Evolutionary conservation across 2,888 invertebrate genomes (phyloP), one percentile per base, ranked within the genome.

Genomic region (Pyrrhosoma nymphula): DNA sequence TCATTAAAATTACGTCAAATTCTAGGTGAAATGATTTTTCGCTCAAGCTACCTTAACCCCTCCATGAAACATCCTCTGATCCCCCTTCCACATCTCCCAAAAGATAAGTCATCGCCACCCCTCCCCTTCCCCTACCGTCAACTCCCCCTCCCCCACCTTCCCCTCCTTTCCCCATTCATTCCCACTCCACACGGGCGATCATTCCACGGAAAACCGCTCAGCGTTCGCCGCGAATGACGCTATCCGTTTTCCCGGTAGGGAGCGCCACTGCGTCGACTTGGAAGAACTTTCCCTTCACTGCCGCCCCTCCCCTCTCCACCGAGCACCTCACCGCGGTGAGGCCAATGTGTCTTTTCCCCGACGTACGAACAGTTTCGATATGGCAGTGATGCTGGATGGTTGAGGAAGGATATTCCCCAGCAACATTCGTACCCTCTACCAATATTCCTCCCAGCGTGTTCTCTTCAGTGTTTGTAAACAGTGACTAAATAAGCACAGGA

Each of bases 201-300:
- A 35, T 82, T 82, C 82, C 82, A 82, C 30, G 82, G 30, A 82
- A 82, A 82, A 82, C 82, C 82, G 30, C 82, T 82, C 82, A 82
- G 30, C 82, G 35, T 16, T 60, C 60, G 60, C 20, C 60, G 47
- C 60, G 82, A 47, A n/a, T 82, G 82, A 82, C 82, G 82, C 82
- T 23, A 23, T 8, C 82, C 35, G 82, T 82, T 82, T 82, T 82
- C 82, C 35, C 82, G 82, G 82, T 6, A 82, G 69, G 69, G 69
- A 69, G 69, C n/a, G 16, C 30, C 82, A 18, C 14, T 6, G 69
- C 69, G 23, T 12, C 23, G 69, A 69, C 69, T 69, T 10, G 69
- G 82, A 16, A 30, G 82, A 60, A 82, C 82, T 82, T 82, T 18
- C 35, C 82, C 60, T 60, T 60, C 60, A 20, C 60, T 8, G 8